These are phyloP conservation scores for Rhagologus leucostigma DNA, from an alignment of 2,113 vertebrate genomes.

Conservation along the genomic window DNA sequence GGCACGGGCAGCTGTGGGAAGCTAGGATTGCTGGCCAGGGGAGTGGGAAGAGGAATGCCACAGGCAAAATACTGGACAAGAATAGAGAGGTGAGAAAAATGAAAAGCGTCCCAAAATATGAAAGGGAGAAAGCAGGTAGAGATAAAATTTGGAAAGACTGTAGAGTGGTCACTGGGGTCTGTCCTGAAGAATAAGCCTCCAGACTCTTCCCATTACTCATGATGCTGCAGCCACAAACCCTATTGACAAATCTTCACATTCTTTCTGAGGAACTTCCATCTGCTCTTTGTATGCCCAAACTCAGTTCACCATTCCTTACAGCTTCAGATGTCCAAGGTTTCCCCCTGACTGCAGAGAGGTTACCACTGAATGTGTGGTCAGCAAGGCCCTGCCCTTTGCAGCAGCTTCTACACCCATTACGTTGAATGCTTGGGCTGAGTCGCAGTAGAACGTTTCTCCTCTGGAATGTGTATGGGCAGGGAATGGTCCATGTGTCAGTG, in stretches of 20 bases:
- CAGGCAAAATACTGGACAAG: neutral
- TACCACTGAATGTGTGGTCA: neutral
- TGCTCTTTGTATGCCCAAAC: neutral
- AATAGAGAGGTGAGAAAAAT: neutral
- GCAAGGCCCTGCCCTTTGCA: neutral
- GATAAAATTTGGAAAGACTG: neutral
- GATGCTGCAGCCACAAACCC: neutral
- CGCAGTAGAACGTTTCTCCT: neutral
- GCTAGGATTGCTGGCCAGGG: neutral
- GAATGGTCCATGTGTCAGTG: neutral
- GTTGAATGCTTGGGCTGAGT: neutral
- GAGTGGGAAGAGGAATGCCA: neutral
- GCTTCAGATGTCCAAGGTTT: neutral
- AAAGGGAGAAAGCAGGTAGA: neutral
- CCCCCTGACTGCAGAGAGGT: neutral
- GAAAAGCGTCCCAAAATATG: neutral
- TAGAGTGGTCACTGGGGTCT: neutral
- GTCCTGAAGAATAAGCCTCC: neutral
- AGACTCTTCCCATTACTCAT: neutral
- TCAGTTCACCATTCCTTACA: neutral
- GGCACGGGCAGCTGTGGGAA: neutral
- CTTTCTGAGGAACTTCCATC: neutral
- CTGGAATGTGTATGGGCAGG: neutral
- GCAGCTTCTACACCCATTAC: neutral
- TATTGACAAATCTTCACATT: neutral